These are phyloP conservation scores for Sinocyclocheilus anshuiensis DNA, from an alignment of 2,113 vertebrate genomes.

Conservation along the genomic window DNA sequence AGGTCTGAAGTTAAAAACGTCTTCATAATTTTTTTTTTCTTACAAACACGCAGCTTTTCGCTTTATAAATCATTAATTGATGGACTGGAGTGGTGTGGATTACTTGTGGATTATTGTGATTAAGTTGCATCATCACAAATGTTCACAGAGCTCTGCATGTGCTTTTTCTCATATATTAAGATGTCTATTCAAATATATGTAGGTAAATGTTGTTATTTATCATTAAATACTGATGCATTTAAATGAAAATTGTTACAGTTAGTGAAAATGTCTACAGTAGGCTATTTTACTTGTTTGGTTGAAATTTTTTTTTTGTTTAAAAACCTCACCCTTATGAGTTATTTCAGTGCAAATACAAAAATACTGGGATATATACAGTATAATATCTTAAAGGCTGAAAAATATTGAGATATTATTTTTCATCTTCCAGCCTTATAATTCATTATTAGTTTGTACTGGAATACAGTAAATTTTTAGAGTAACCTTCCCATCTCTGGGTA, in stretches of 20 bases:
- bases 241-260: neutral
- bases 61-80: too few species aligned
- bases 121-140: neutral
- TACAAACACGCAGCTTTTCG: too few species aligned
- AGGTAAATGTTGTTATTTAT: neutral
- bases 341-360: neutral
- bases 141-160: neutral
- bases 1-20: too few species aligned
- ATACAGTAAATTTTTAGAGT: conserved; percentile 4
- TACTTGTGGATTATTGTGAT: too few species aligned
- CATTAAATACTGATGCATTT: neutral
- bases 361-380: neutral
- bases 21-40: too few species aligned
- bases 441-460: conserved; percentile 11
- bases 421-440: neutral
- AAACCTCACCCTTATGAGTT: neutral
- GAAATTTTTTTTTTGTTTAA: neutral
- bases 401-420: neutral
- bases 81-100: too few species aligned
- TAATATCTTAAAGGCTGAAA: neutral
- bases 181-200: neutral
- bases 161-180: neutral
- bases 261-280: neutral
- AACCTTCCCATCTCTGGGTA: conserved; percentile 12
- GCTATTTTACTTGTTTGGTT: neutral